Base-by-base conservation (phyloP, 1,140 invertebrate genomes). In the Phymorhynchus buccinoides region DNA sequence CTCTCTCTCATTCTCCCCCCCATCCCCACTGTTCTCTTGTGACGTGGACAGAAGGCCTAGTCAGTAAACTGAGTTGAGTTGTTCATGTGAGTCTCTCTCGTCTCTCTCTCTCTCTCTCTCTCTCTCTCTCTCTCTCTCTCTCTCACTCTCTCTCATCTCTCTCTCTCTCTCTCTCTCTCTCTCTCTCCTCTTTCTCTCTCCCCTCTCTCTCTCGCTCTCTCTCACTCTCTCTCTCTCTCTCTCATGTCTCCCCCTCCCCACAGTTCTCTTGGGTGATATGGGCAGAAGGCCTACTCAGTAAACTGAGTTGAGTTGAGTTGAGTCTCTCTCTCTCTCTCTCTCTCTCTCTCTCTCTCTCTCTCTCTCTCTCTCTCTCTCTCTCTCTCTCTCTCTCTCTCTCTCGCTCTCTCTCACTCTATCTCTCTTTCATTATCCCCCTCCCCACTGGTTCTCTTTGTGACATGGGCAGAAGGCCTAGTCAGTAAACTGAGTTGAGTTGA, bases 321-420 rank as follows among this genome's bases (percentile, higher is more conserved):
- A n/a, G n/a, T n/a, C n/a, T n/a, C n/a, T n/a, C n/a, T n/a, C n/a
- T n/a, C n/a, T n/a, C n/a, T n/a, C n/a, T n/a, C n/a, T n/a, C n/a
- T n/a, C n/a, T n/a, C n/a, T n/a, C n/a, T n/a, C n/a, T n/a, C n/a
- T n/a, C n/a, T n/a, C n/a, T n/a, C n/a, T n/a, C n/a, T n/a, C n/a
- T n/a, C n/a, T n/a, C n/a, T 73, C n/a, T 73, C 30, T 32, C 30
- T 37, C 30, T 73, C 30, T 37, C 30, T 73, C 71, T 73, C 35
- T 37, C 35, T 73, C 71, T 73, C 71, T 37, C 35, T 73, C 71
- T n/a, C n/a, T n/a, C n/a, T n/a, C n/a, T n/a, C n/a, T n/a, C n/a
- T n/a, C n/a, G n/a, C n/a, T n/a, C n/a, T n/a, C n/a, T n/a, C n/a
- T n/a, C n/a, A n/a, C n/a, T n/a, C n/a, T n/a, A n/a, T n/a, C n/a